These are phyloP conservation scores for Ruditapes philippinarum DNA, from an alignment of 1,140 invertebrate genomes.

Conservation along the genomic window DNA sequence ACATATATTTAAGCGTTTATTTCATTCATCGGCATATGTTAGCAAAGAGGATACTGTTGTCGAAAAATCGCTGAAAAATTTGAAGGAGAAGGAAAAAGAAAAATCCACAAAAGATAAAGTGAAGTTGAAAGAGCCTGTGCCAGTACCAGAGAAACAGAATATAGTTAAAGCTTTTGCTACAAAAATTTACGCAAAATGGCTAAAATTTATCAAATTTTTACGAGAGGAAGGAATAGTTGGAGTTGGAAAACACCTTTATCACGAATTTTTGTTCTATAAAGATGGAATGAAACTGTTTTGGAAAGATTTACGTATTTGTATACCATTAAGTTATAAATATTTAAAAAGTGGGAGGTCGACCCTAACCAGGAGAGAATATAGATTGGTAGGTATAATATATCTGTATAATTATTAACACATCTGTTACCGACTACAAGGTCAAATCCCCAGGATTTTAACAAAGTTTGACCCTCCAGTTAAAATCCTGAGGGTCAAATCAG, in stretches of 20 bases:
- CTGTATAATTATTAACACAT: too few species aligned
- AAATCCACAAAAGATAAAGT: background rate
- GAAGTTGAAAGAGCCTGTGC: background rate
- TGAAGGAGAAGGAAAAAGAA: constrained; percentile 34
- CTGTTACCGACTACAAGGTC: too few species aligned
- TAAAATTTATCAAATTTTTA: background rate
- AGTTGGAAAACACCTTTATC: background rate
- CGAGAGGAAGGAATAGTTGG: background rate
- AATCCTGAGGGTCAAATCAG: too few species aligned
- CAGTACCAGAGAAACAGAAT: background rate
- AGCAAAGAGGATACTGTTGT: constrained; percentile 42
- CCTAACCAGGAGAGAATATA: constrained; percentile 61
- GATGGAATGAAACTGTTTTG: constrained; percentile 53
- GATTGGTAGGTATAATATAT: constrained; percentile 34
- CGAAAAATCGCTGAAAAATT: constrained; percentile 42
- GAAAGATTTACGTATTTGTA: constrained; percentile 53
- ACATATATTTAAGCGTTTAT: constrained; percentile 14
- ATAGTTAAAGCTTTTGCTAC: background rate
- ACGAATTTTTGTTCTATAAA: constrained; percentile 25
- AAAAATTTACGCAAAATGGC: background rate
- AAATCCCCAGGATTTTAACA: too few species aligned
- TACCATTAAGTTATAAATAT: constrained; percentile 50
- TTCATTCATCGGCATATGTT: constrained; percentile 9
- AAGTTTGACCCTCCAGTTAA: too few species aligned
- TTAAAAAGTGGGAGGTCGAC: constrained; percentile 43